Percentiles rank a stretch among this genome's conserved stretches.
Conservation (phyloP, 2,888 invertebrate species). For the Caenorhabditis becei region DNA sequence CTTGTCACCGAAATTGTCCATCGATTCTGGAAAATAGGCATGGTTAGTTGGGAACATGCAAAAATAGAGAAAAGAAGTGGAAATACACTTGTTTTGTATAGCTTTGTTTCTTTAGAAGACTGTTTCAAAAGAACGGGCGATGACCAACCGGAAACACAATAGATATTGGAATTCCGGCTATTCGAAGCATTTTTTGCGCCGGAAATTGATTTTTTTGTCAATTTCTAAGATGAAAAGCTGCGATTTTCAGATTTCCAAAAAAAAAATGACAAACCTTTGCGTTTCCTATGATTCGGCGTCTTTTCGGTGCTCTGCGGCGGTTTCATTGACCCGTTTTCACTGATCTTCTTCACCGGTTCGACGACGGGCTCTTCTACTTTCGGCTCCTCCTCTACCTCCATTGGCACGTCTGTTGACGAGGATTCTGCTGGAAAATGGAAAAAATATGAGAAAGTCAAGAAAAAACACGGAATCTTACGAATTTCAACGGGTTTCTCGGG, state of each 20-base stretch:
- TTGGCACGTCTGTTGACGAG: not conserved
- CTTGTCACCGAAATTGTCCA: slow-evolving; percentile 36
- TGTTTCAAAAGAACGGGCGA: no score
- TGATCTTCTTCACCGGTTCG: not conserved
- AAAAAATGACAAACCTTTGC: slow-evolving; percentile 23
- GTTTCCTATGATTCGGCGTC: slow-evolving; percentile 29
- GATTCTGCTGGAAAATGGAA: not conserved
- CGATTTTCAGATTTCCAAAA: no score
- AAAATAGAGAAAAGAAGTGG: no score
- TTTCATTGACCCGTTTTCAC: slow-evolving; percentile 36
- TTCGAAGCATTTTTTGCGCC: no score
- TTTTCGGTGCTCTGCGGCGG: slow-evolving; percentile 39
- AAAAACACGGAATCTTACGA: not conserved
- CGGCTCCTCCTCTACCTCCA: not conserved
- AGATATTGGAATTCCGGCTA: no score
- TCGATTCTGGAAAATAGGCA: slow-evolving; percentile 46
- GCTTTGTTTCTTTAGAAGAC: no score
- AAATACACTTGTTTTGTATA: no score
- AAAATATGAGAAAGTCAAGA: not conserved
- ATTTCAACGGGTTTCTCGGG: not conserved
- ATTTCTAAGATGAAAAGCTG: no score
- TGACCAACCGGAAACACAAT: no score
- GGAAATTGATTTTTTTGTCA: no score
- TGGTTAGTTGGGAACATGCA: no score
- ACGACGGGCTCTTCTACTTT: not conserved